A percentile compares a stretch with the other conserved stretches of the same genome.
Evolutionary conservation across 2,113 vertebrate genomes (phyloP).

Genomic region (Marcusenius ussheri): DNA sequence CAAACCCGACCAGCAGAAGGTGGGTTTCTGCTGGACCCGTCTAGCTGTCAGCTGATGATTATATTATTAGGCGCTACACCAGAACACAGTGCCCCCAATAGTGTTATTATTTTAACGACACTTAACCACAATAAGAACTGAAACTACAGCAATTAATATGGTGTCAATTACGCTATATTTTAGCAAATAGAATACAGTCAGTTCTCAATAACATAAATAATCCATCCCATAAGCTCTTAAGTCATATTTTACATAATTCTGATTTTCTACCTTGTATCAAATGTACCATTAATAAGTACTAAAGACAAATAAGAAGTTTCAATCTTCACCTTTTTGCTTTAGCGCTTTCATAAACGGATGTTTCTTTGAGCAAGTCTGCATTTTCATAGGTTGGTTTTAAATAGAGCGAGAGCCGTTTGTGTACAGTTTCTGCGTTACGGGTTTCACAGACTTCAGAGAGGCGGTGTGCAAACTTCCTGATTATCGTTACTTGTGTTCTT

Average conservation of each 20-base stretch:
- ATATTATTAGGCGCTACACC: neutral
- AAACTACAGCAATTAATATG: neutral
- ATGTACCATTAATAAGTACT: neutral
- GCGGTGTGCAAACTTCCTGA: neutral
- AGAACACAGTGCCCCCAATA: neutral
- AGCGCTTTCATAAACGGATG: neutral
- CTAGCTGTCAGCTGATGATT: neutral
- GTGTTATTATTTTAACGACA: neutral
- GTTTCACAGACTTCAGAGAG: neutral
- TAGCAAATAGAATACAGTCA: neutral
- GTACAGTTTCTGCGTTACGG: neutral
- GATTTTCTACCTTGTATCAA: neutral
- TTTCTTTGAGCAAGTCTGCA: neutral
- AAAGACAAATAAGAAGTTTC: neutral
- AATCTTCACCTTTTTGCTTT: neutral
- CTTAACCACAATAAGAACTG: neutral
- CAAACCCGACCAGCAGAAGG: slow-evolving; percentile 60
- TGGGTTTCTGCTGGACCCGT: neutral
- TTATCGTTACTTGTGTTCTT: neutral
- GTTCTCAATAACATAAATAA: neutral
- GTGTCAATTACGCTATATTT: neutral
- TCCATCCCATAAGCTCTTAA: neutral
- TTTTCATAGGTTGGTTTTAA: neutral
- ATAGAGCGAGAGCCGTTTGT: neutral
- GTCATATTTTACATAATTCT: neutral